phyloP scores from a whole-genome alignment of 2,888 invertebrate species.

The Choristoneura rosaceana region DNA sequence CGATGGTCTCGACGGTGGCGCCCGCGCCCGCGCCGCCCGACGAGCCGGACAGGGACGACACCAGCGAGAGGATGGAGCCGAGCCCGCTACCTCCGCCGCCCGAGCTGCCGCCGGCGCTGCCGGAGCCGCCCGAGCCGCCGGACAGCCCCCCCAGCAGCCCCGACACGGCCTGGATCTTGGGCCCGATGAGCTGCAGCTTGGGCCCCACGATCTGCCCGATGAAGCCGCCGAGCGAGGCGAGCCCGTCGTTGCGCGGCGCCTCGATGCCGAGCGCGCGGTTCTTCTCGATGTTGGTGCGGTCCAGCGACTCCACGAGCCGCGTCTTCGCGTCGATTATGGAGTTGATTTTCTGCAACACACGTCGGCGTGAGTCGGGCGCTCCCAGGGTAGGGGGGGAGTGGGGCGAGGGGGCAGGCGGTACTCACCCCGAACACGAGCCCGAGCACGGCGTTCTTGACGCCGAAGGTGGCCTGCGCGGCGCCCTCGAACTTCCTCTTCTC shows the following conservation, averaged over 20 bases:
- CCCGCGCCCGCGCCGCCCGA: conserved; percentile 72
- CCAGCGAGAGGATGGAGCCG: conserved; percentile 78
- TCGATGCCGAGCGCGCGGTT: conserved; percentile 91
- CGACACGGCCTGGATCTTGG: conserved; percentile 86
- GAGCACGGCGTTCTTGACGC: conserved; percentile 91
- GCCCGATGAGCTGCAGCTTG: conserved; percentile 89
- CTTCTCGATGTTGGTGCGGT: conserved; percentile 90
- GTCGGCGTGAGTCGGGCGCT: conserved; percentile 9
- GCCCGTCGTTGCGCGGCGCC: conserved; percentile 86
- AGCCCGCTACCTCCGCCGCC: conserved; percentile 73
- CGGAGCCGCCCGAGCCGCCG: conserved; percentile 83
- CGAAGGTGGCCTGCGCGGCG: conserved; percentile 87
- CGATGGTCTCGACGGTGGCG: conserved; percentile 76
- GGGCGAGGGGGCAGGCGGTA: conserved; percentile 45
- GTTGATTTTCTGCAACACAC: conserved; percentile 90
- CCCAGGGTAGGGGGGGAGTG: not conserved
- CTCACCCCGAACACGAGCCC: conserved; percentile 94
- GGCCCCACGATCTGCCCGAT: conserved; percentile 90
- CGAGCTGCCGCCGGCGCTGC: conserved; percentile 82
- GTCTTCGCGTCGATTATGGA: conserved; percentile 93
- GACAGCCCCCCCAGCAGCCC: conserved; percentile 84
- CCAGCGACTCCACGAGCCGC: conserved; percentile 88
- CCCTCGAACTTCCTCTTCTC: conserved; percentile 92
- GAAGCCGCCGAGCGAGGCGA: conserved; percentile 86
- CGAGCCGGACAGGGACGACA: conserved; percentile 79